Conservation (phyloP, 1,140 invertebrate genomes). For the Halyomorpha halys region DNA sequence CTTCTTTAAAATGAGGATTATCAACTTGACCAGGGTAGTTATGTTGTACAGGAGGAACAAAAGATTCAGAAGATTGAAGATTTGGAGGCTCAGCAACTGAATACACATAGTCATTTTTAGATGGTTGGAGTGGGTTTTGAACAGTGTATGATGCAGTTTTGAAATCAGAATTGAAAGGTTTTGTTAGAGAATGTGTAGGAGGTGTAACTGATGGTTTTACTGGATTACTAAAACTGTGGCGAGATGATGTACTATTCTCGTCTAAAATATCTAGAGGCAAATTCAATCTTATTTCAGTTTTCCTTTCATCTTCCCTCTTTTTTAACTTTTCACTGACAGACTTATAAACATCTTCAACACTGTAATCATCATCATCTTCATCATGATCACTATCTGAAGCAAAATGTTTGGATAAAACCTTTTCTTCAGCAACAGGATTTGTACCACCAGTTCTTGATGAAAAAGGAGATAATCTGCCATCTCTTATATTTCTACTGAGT, state of each 20-base stretch:
- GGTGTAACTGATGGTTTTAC: background rate
- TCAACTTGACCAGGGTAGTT: background rate
- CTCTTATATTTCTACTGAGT: conserved; percentile 27
- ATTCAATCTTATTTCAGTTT: background rate
- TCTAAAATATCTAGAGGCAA: background rate
- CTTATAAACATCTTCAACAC: conserved; percentile 55
- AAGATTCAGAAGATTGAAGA: background rate
- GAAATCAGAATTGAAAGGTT: background rate
- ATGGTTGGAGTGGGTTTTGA: background rate
- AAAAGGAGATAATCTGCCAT: conserved; percentile 39
- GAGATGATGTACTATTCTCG: conserved; percentile 5
- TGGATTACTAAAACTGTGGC: conserved; percentile 10
- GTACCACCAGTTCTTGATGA: conserved; percentile 36
- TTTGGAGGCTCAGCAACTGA: conserved; percentile 1
- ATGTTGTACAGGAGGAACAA: background rate
- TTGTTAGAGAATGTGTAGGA: background rate
- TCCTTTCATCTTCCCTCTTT: conserved; percentile 34
- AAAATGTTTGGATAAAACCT: conserved; percentile 38
- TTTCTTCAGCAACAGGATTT: conserved; percentile 38
- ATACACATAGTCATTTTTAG: conserved; percentile 11
- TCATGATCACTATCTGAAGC: conserved; percentile 35
- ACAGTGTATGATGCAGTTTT: background rate
- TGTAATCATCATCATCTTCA: conserved; percentile 56
- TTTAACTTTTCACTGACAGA: conserved; percentile 48
- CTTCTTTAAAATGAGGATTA: background rate